Conservation (phyloP, 2,888 invertebrate species). For the Ornithoptera priamus region DNA sequence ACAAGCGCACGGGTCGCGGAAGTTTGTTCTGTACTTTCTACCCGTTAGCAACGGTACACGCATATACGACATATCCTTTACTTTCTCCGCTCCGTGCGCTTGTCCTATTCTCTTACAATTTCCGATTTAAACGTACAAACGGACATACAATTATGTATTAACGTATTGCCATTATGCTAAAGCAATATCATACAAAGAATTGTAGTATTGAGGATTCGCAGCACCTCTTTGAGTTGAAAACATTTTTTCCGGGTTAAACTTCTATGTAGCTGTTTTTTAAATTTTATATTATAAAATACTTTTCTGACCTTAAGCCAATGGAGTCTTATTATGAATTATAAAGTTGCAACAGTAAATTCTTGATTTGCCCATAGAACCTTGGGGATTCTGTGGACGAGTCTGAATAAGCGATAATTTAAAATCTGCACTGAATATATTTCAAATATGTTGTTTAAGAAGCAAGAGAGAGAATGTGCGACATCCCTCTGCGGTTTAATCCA, state of each 20-base stretch:
- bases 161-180: too few relatives aligned
- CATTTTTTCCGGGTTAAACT: too few relatives aligned
- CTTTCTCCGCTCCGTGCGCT: constrained; percentile 6
- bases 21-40: constrained; percentile 8
- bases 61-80: constrained; percentile 4
- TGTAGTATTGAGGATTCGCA: too few relatives aligned
- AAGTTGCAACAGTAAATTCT: neutral
- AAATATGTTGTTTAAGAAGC: too few relatives aligned
- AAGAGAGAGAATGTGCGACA: neutral
- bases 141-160: neutral
- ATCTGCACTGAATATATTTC: too few relatives aligned
- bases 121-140: constrained; percentile 1
- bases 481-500: neutral
- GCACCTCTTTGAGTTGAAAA: too few relatives aligned
- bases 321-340: neutral
- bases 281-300: too few relatives aligned
- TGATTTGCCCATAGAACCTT: neutral
- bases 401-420: too few relatives aligned
- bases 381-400: too few relatives aligned
- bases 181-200: too few relatives aligned
- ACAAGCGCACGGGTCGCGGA: neutral
- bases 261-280: too few relatives aligned
- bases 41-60: constrained; percentile 7
- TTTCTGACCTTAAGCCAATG: too few relatives aligned
- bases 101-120: constrained; percentile 7